Evolutionary conservation across 2,888 invertebrate genomes (phyloP).

Genomic region (Thera obeliscata): DNA sequence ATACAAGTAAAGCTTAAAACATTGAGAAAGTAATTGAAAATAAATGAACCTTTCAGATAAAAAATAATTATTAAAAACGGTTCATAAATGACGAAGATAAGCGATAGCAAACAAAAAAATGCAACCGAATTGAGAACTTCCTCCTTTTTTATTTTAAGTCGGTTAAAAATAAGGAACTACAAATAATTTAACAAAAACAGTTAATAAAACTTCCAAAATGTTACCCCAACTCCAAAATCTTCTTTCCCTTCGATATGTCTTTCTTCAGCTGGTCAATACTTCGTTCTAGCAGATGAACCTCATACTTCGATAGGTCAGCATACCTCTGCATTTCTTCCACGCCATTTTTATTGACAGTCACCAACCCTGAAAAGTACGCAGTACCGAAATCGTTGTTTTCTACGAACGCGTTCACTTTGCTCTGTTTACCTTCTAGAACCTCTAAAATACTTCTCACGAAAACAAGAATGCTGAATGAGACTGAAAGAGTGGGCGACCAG

Average conservation of each 20-base stretch:
- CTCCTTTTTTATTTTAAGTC: too few species aligned
- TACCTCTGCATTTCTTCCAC: conserved; percentile 62
- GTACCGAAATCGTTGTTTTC: conserved; percentile 75
- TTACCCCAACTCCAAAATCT: conserved; percentile 58
- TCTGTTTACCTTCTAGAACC: conserved; percentile 63
- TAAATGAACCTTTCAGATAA: neutral
- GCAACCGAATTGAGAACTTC: too few species aligned
- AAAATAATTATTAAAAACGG: neutral
- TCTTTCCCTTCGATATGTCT: conserved; percentile 62
- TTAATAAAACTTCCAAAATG: neutral
- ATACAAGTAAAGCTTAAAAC: too few species aligned
- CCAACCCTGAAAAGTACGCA: conserved; percentile 62
- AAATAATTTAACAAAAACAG: neutral
- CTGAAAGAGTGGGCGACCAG: conserved; percentile 83
- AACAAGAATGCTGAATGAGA: conserved; percentile 86
- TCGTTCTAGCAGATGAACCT: conserved; percentile 61
- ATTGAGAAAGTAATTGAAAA: too few species aligned
- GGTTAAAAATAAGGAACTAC: neutral
- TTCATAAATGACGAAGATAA: neutral
- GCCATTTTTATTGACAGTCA: conserved; percentile 57
- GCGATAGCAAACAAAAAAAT: neutral
- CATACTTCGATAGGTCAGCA: conserved; percentile 54
- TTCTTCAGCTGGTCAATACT: conserved; percentile 60
- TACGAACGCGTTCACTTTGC: conserved; percentile 59
- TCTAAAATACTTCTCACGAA: conserved; percentile 84